Evolutionary conservation across 1,140 invertebrate species (phyloP), one percentile per base, ranked within the genome.

Genomic region (Drosophila triauraria): DNA sequence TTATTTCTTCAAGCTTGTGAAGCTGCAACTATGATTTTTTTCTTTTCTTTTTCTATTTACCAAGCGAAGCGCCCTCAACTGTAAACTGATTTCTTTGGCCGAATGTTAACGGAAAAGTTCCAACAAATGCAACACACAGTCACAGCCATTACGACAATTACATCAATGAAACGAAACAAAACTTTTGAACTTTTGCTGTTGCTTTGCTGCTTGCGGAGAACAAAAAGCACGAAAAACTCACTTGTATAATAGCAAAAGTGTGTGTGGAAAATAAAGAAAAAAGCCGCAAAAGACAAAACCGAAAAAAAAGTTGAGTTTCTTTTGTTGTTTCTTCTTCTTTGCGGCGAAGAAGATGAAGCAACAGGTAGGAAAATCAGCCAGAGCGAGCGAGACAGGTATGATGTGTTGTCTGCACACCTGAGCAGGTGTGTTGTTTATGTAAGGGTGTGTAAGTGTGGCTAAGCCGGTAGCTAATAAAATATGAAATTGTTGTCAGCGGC

Each of bases 51-150:
- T 61, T 23, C 27, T 32, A 60, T 60, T 69, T 46, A 72, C 69
- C 69, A 59, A 71, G 40, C 38, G 43, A 60, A 25, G 67, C 51
- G 20, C 53, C 68, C 43, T 72, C 44, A 74, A 72, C 70, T 74
- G 54, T 60, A 44, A 72, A 58, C 38, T 42, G 51, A 68, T 71
- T 48, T 58, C 68, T 60, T 35, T 60, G 32, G 35, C 53, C 40
- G 74, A 60, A 67, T 60, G 72, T 59, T 60, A 77, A 77, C 75
- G 75, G 75, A 42, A 78, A 75, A 77, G 80, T 81, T 81, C 56
- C 60, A 64, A 61, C 35, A 40, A 56, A 70, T 56, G 38, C 63
- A 58, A 42, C 48, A 77, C 20, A 77, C 57, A 59, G 72, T 38
- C 54, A 58, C 60, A 80, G 51, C 23, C 51, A 60, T 75, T 68